Conservation (phyloP, 2,113 vertebrate species). For the Lepisosteus osseus region DNA sequence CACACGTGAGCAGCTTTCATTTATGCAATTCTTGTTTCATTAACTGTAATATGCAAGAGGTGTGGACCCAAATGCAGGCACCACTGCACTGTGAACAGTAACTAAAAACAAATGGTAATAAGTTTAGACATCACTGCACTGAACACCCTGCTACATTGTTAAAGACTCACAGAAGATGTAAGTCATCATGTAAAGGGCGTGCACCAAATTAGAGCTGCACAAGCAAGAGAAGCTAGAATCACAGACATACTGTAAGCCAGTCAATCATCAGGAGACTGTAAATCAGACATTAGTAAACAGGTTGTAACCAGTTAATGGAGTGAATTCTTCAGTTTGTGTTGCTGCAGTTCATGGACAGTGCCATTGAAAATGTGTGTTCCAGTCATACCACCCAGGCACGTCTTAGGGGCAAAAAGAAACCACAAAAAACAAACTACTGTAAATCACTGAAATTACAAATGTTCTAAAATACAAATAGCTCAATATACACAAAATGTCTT, state of each 20-base stretch:
- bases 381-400: constrained; percentile 15
- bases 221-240: constrained; percentile 32
- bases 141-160: constrained; percentile 44
- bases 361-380: constrained; percentile 33
- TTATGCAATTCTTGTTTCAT: constrained; percentile 58
- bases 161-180: constrained; percentile 40
- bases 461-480: no score
- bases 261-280: neutral
- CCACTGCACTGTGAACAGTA: constrained; percentile 50
- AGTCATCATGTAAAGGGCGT: constrained; percentile 53
- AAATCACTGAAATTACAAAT: no score
- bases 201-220: constrained; percentile 34
- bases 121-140: constrained; percentile 31
- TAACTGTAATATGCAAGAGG: constrained; percentile 60
- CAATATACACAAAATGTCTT: no score
- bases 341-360: constrained; percentile 43
- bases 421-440: neutral
- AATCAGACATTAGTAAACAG: constrained; percentile 39
- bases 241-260: constrained; percentile 17
- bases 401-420: constrained; percentile 21
- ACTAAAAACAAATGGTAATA: constrained; percentile 64
- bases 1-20: no score
- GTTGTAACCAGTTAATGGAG: constrained; percentile 32
- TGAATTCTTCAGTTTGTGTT: constrained; percentile 28
- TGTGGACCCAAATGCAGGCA: constrained; percentile 41